phyloP scores from a whole-genome alignment of 23 tunicate species.

The Ciona savignyi region DNA sequence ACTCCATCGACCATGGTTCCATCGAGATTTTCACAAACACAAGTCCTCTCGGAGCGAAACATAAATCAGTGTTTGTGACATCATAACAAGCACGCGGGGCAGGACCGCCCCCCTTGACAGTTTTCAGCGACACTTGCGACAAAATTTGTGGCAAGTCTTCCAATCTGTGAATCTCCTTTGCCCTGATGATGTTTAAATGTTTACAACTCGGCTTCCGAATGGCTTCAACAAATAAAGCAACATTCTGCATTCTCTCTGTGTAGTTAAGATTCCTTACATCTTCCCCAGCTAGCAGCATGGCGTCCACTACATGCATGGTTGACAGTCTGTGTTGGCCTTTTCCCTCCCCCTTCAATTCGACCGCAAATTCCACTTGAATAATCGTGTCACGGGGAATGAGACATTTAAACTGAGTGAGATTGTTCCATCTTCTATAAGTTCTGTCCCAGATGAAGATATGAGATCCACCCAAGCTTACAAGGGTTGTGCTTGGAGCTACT shows the following conservation, averaged over 20 bases:
- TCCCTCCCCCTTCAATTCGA: constrained; percentile 82
- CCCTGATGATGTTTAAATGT: constrained; percentile 32
- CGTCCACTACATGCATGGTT: constrained; percentile 79
- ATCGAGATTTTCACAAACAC: constrained; percentile 22
- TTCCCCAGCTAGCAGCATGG: constrained; percentile 68
- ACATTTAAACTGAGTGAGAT: constrained; percentile 32
- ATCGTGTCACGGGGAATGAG: constrained; percentile 63
- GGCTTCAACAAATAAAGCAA: constrained; percentile 36
- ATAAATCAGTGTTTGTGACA: constrained; percentile 18
- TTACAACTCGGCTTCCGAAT: constrained; percentile 55
- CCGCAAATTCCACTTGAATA: constrained; percentile 67
- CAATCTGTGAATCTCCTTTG: constrained; percentile 35
- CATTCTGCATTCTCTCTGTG: constrained; percentile 47
- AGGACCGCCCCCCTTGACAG: constrained; percentile 60
- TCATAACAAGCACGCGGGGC: constrained; percentile 34
- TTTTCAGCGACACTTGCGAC: constrained; percentile 38
- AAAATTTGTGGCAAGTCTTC: constrained; percentile 43
- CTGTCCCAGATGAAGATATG: constrained; percentile 28
- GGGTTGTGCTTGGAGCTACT: constrained; percentile 28
- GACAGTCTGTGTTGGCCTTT: constrained; percentile 62
- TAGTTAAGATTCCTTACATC: constrained; percentile 41
- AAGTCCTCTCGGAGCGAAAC: constrained; percentile 48
- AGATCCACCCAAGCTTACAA: constrained; percentile 72
- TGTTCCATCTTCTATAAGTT: constrained; percentile 30
- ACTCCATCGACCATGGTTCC: constrained; percentile 94